Base-by-base conservation (phyloP, 2,113 vertebrate genomes). In the Passer domesticus region DNA sequence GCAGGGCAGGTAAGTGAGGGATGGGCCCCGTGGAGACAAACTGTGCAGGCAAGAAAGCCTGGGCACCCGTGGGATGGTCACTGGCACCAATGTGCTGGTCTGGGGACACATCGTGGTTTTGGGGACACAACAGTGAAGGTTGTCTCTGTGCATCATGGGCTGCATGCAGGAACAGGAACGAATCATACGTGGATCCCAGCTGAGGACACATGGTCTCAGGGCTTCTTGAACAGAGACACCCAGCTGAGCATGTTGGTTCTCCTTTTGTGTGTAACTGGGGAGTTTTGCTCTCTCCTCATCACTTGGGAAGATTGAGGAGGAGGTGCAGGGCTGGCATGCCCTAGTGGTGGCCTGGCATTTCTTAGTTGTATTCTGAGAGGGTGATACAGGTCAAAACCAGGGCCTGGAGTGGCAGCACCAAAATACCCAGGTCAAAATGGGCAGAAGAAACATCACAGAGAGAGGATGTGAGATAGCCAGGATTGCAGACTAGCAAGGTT, bases 1-100 rank as follows among this genome's bases (percentile, higher is more conserved):
- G 98, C 98, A 33, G 99, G 99, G 92, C 99, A 99, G 97, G 99
- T 99, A 95, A 97, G 58, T 11, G 2, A 19, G 53, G 37, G n/a
- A 11, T 74, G 44, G 66, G 19, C 22, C 5, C 25, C 0, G 0
- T 27, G n/a, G 47, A 59, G 39, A 31, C 20, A 11, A 52, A 13
- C 52, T 27, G 15, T 56, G 50, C n/a, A 39, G 15, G 55, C 13
- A 53, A 21, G 56, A 47, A 31, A 66, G 55, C 28, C 59, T 89
- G 67, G 52, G 56, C 6, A 35, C 1, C 25, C 6, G 1, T 23
- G 24, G 79, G 22, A 10, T 75, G 56, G 41, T 50, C 14, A 1
- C 0, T 55, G 33, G 18, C 21, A 72, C 43, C 39, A 39, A 1
- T 2, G 3, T 24, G 20, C 28, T 90, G 23, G 1, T 39, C 41